Evolutionary conservation across 1,140 invertebrate genomes (phyloP), one percentile per base, ranked within the genome.

Genomic region (Drosophila bifasciata): DNA sequence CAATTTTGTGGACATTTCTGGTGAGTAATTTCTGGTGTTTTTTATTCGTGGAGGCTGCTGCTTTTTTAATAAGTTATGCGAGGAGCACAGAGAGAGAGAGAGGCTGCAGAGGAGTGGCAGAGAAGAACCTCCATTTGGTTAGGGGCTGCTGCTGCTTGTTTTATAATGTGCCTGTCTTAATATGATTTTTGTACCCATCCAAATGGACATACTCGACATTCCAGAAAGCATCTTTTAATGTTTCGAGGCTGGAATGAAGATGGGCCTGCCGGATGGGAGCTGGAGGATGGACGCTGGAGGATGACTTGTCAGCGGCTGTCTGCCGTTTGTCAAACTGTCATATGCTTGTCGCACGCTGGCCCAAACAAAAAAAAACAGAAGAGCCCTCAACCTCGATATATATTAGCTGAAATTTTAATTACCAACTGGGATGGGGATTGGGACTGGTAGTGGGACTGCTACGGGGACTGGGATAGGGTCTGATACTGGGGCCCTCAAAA

Each of bases 401-500:
- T 88, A 88, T 89, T 89, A 89, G 84, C 84, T 89, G 84, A 88
- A 88, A 88, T 88, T 83, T 88, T 88, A 88, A 89, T 84, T 88
- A 88, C 79, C 49, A 49, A 52, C 69, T 43, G 75, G 11, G 28
- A 23, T 19, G 49, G 25, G 16, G 6, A 28, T 13, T 6, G 11
- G 52, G 4, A 7, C 0, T 16, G 2, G n/a, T 15, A 68, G 8
- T 15, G 5, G 5, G 25, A 40, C 49, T 19, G 15, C n/a, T n/a
- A n/a, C n/a, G n/a, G 74, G 11, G 21, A 40, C 36, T 53, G 25
- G 16, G 6, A 36, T n/a, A 5, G 8, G 51, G 5, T n/a, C n/a
- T n/a, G n/a, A n/a, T n/a, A n/a, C n/a, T n/a, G n/a, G n/a, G n/a
- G n/a, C n/a, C n/a, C n/a, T n/a, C n/a, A n/a, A 63, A 39, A 50